Evolutionary conservation across 2,888 invertebrate genomes (phyloP).

Genomic region (Galerucella nymphaeae): DNA sequence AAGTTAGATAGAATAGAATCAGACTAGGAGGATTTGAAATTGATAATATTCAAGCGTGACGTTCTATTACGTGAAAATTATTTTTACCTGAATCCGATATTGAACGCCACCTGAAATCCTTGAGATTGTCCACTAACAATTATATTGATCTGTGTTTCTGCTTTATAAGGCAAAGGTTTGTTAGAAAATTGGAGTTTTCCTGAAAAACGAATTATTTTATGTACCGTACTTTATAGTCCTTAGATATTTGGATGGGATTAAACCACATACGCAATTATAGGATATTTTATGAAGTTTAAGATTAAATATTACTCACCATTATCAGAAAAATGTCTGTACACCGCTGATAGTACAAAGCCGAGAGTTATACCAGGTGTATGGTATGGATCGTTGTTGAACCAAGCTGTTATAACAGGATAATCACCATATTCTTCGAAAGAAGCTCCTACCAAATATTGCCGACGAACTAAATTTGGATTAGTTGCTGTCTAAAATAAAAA

Average conservation of each 20-base stretch:
- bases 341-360: conserved; percentile 72
- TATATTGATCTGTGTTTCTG: conserved; percentile 65
- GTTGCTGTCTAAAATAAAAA: conserved; percentile 25
- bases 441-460: conserved; percentile 29
- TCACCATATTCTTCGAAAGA: conserved; percentile 4
- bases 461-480: conserved; percentile 21
- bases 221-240: too few species aligned
- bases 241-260: too few species aligned
- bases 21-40: too few species aligned
- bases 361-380: conserved; percentile 79
- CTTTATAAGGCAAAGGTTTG: conserved; percentile 73
- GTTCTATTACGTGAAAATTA: too few species aligned
- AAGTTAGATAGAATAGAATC: not conserved
- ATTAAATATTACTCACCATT: conserved; percentile 52
- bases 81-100: conserved; percentile 23
- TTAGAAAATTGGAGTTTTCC: conserved; percentile 12
- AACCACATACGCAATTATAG: too few species aligned
- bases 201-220: not conserved
- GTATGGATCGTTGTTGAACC: conserved; percentile 84
- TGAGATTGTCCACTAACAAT: conserved; percentile 15
- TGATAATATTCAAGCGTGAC: too few species aligned
- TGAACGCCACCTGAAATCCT: conserved; percentile 41
- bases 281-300: too few species aligned
- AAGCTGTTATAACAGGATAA: conserved; percentile 19
- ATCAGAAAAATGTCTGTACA: conserved; percentile 68